Conservation (phyloP, 2,888 invertebrate genomes). For the Protophormia terraenovae region DNA sequence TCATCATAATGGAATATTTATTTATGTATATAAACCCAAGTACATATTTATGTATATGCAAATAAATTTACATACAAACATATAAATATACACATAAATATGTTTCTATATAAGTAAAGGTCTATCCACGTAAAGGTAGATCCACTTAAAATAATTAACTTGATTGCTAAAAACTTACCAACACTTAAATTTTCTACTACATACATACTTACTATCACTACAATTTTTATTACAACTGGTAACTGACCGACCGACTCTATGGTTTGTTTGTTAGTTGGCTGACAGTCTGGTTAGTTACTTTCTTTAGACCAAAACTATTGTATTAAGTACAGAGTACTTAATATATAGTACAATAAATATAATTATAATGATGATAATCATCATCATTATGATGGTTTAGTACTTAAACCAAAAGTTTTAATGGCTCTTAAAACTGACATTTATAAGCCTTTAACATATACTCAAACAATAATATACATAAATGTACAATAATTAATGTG, state of each 20-base stretch:
- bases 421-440: slow-evolving; percentile 62
- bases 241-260: not conserved
- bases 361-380: slow-evolving; percentile 25
- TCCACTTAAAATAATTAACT: slow-evolving; percentile 65
- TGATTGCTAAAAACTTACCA: slow-evolving; percentile 64
- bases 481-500: not conserved
- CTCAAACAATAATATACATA: not conserved
- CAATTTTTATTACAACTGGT: not conserved
- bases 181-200: slow-evolving; percentile 42
- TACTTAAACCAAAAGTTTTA: slow-evolving; percentile 61
- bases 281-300: not conserved
- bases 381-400: slow-evolving; percentile 28
- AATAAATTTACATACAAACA: not conserved
- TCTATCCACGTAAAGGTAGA: slow-evolving; percentile 25
- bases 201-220: not conserved
- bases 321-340: not conserved
- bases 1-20: not conserved
- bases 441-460: slow-evolving; percentile 56
- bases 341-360: not conserved
- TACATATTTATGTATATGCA: not conserved
- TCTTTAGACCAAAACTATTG: not conserved
- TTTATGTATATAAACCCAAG: not conserved
- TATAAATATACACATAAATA: not conserved
- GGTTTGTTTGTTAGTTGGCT: slow-evolving; percentile 6
- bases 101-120: not conserved